phyloP scores from a whole-genome alignment of 2,113 vertebrate genomes.

The Gymnorhina tibicen region DNA sequence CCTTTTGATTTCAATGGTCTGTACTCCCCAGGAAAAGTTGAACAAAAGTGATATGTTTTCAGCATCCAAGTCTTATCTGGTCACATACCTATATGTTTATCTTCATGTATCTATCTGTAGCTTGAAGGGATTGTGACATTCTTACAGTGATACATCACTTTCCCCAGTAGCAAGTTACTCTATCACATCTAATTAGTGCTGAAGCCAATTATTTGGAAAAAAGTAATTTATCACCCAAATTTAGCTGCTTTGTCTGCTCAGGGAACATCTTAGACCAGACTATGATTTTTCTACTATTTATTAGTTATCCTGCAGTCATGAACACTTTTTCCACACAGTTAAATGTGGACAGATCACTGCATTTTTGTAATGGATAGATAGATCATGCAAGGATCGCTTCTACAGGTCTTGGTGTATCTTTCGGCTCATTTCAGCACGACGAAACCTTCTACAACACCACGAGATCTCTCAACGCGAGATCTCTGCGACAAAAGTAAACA shows the following conservation, averaged over 20 bases:
- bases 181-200: background rate
- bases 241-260: background rate
- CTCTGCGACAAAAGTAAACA: accelerated
- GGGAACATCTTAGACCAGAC: background rate
- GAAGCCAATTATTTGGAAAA: background rate
- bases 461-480: background rate
- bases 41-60: background rate
- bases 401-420: accelerated
- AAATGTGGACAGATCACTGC: background rate
- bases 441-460: background rate
- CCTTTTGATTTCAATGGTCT: background rate
- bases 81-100: accelerated
- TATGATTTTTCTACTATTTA: background rate
- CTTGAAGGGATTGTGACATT: background rate
- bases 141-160: background rate
- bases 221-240: background rate
- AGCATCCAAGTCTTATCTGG: background rate
- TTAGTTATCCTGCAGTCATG: background rate
- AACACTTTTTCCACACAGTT: background rate
- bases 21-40: accelerated
- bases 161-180: background rate
- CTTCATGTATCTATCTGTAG: background rate
- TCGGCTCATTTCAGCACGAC: background rate
- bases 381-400: background rate
- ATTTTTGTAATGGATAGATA: background rate